Evolutionary conservation across 2,797 vertebrate genomes (phyloP).

Genomic region (Acanthornis magna): DNA sequence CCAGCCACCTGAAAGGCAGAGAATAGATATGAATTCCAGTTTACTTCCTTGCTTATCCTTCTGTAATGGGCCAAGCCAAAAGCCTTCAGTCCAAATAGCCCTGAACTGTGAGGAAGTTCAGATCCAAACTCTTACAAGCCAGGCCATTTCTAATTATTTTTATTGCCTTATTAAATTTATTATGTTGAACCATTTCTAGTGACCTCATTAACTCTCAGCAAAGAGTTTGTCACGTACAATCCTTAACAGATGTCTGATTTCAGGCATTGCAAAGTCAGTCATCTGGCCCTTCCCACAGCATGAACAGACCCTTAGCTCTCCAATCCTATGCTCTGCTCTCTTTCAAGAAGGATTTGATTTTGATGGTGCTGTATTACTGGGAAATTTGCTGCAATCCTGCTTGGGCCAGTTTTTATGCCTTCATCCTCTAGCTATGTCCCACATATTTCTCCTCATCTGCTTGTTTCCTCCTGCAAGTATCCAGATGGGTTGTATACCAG

Average conservation of each 20-base stretch:
- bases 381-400: neutral
- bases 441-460: conserved; percentile 26
- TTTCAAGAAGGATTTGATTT: conserved; percentile 16
- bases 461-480: conserved; percentile 6
- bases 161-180: conserved; percentile 60
- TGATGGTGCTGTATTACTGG: neutral
- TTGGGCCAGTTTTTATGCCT: conserved; percentile 5
- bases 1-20: neutral
- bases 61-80: neutral
- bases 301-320: neutral
- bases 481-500: conserved; percentile 6
- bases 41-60: neutral
- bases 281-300: neutral
- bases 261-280: conserved; percentile 7
- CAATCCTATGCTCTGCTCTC: neutral
- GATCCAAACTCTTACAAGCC: neutral
- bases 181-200: conserved; percentile 28
- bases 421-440: neutral
- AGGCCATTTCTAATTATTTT: conserved; percentile 49
- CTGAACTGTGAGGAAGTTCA: conserved; percentile 19
- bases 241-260: conserved; percentile 63
- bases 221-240: conserved; percentile 52
- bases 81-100: neutral
- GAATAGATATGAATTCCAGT: neutral
- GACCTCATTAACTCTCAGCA: conserved; percentile 50